phyloP scores from a whole-genome alignment of 2,113 vertebrate species.

The Syngnathoides biaculeatus region DNA sequence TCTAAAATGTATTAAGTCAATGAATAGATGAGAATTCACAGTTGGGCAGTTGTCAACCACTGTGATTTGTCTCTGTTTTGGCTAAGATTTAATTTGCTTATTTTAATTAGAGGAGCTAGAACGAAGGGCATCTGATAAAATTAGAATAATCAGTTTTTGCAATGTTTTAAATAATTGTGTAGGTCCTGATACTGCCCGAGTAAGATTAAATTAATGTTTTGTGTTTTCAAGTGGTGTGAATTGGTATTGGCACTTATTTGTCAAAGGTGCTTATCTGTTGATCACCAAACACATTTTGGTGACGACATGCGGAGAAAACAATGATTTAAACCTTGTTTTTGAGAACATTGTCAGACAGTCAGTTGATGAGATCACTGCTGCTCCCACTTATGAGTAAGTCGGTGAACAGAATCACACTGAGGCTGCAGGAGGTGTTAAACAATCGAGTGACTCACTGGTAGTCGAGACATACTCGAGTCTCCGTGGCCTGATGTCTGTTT shows the following conservation, averaged over 20 bases:
- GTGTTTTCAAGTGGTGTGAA: neutral
- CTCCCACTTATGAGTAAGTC: slow-evolving; percentile 23
- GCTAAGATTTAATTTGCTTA: neutral
- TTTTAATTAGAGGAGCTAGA: neutral
- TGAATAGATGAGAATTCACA: too few species aligned
- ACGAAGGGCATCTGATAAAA: neutral
- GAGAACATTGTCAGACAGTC: slow-evolving; percentile 12
- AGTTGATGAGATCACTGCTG: slow-evolving; percentile 36
- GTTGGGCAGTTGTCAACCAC: too few species aligned
- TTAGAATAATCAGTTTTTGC: neutral
- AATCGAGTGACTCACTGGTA: slow-evolving; percentile 4
- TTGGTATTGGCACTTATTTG: neutral
- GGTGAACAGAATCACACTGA: neutral
- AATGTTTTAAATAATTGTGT: neutral
- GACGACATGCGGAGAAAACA: neutral
- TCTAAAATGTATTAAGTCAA: too few species aligned
- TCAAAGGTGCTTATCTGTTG: neutral
- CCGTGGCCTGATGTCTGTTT: slow-evolving; percentile 2
- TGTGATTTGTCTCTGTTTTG: neutral
- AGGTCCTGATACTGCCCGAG: neutral
- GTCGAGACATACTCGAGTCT: neutral
- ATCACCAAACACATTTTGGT: neutral
- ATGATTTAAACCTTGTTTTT: slow-evolving; percentile 14
- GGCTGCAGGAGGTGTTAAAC: slow-evolving; percentile 11
- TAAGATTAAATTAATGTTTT: neutral